A percentile compares a stretch with the other conserved stretches of the same genome.
phyloP scores from a whole-genome alignment of 2,797 vertebrate genomes.

The Peromyscus attwateri region DNA sequence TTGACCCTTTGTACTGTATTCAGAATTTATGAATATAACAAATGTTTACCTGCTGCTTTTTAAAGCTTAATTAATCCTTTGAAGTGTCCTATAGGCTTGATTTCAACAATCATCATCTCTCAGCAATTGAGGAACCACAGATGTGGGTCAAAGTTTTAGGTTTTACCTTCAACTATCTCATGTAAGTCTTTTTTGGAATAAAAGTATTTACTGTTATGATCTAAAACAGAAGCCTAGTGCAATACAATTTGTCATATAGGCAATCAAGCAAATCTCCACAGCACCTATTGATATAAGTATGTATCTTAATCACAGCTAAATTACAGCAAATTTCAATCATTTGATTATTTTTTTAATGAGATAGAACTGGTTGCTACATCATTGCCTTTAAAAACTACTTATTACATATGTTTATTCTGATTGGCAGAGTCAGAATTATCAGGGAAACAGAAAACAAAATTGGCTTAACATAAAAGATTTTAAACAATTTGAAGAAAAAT shows the following conservation, averaged over 20 bases:
- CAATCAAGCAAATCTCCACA: constrained; percentile 13
- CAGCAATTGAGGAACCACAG: neutral
- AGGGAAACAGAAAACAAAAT: constrained; percentile 3
- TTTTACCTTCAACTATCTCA: constrained; percentile 44
- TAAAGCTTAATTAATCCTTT: constrained; percentile 63
- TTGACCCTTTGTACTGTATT: constrained; percentile 42
- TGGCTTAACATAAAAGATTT: neutral
- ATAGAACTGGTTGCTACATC: neutral
- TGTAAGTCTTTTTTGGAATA: constrained; percentile 8
- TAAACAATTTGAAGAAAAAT: constrained; percentile 43
- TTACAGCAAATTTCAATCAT: neutral
- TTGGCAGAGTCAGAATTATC: constrained; percentile 10
- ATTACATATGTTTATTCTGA: constrained; percentile 6
- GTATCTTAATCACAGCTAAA: constrained; percentile 18
- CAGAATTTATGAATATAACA: constrained; percentile 58
- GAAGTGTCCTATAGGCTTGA: constrained; percentile 42
- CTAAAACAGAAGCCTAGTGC: constrained; percentile 21
- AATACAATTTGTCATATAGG: constrained; percentile 24
- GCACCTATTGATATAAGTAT: constrained; percentile 29
- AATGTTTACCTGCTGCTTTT: constrained; percentile 67
- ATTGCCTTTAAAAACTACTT: constrained; percentile 13
- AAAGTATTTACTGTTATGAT: constrained; percentile 5
- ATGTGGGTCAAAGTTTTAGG: constrained; percentile 32
- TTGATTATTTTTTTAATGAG: constrained; percentile 35
- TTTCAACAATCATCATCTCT: constrained; percentile 16